Percentiles rank a stretch among this genome's conserved stretches.
Evolutionary conservation across 2,113 vertebrate genomes (phyloP).

Genomic region (Ranitomeya variabilis): DNA sequence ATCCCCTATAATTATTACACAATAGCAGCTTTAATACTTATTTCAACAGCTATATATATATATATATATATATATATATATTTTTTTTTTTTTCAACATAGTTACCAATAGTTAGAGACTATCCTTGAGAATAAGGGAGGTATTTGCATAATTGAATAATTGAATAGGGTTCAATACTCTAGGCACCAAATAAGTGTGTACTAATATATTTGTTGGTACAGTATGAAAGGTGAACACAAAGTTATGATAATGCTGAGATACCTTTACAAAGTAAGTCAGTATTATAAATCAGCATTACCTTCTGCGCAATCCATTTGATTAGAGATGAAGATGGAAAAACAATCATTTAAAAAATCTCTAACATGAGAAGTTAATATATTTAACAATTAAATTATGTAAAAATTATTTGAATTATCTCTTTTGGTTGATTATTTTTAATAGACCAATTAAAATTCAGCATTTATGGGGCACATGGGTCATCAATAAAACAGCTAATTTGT

Average conservation of each 20-base stretch:
- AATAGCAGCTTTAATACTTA: too few species aligned
- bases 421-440: neutral
- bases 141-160: neutral
- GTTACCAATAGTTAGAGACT: neutral
- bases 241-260: neutral
- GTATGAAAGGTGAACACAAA: neutral
- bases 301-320: neutral
- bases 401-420: neutral
- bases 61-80: too few species aligned
- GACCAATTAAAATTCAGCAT: constrained; percentile 21
- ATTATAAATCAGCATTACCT: neutral
- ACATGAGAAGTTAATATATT: neutral
- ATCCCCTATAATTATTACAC: too few species aligned
- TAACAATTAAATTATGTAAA: neutral
- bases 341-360: neutral
- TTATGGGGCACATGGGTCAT: neutral
- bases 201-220: neutral
- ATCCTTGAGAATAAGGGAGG: neutral
- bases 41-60: too few species aligned
- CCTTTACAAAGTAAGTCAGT: neutral
- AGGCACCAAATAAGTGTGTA: neutral
- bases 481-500: constrained; percentile 12
- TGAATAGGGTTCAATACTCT: neutral
- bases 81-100: neutral
- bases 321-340: neutral